Base-by-base conservation (phyloP, 53 echinoderm and acorn worm species). In the Zoroaster sp. region DNA sequence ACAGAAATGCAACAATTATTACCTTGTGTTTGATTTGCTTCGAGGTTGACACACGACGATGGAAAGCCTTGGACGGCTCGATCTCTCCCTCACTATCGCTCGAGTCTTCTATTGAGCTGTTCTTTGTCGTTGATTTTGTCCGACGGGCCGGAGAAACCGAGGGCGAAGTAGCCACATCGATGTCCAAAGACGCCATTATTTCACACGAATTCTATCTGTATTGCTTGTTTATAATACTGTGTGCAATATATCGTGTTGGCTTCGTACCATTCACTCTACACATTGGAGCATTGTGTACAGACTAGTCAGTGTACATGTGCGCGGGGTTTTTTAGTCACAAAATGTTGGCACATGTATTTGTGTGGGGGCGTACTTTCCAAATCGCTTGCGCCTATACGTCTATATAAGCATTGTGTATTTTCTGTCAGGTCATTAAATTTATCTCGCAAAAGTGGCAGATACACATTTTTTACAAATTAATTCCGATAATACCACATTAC, bases 1-100 rank as follows among this genome's bases (percentile, higher is more conserved):
- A n/a, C n/a, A n/a, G n/a, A n/a, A n/a, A n/a, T n/a, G n/a, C n/a
- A n/a, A n/a, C n/a, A n/a, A n/a, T n/a, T n/a, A n/a, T 35, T 89
- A 98, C 98, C 98, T 99, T 99, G 90, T 99, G 92, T 92, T 96
- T 99, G 49, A 99, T 91, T 82, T 99, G 99, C 73, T 99, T 99
- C 32, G 99, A 99, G 21, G 99, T 99, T 13, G 99, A 99, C 66
- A 99, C 99, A 51, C 99, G 95, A 15, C 99, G 87, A 68, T 95
- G 95, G 65, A 99, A 96, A 28, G 95, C 91, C 65, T 99, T 99
- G 41, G 96, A 96, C 21, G 91, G 89, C 86, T 94, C 99, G 75
- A 94, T 96, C 54, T 96, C 96, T 35, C 99, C 99, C 34, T 99
- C 99, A 70, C 99, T 99, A 44, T 99, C 99, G 18, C 94, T 94